Base-by-base conservation (phyloP, 1,140 invertebrate species). In the Augochlora pura region DNA sequence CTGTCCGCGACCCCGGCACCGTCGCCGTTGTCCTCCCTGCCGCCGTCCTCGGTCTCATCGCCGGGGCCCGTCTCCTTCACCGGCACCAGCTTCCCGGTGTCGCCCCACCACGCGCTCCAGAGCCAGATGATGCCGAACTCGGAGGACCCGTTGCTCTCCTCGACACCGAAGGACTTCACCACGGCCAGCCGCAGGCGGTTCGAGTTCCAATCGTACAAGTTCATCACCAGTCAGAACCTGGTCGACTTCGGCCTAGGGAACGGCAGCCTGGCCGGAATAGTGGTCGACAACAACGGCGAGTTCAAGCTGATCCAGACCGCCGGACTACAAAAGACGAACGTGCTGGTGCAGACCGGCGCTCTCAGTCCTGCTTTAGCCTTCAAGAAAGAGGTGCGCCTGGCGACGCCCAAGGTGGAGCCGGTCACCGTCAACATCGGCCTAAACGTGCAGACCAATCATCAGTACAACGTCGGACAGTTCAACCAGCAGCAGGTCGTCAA, bases 121-220 rank as follows among this genome's bases (percentile, higher is more conserved):
- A 95, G 94, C 54, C 95, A 96, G 87, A 96, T 96, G 96, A 96
- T 97, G 96, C 95, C 96, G 10, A 97, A 97, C 88, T 97, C 96
- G 0, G 96, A 97, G 83, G 97, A 97, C 90, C 97, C 97, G 0
- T 88, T 97, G 1, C 88, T 97, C 23, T 97, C 96, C 0, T 97
- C 96, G 23, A 97, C 96, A 81, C 96, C 96, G 0, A 95, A 96
- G 75, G 96, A 97, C 83, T 97, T 97, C 89, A 94, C 94, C 2
- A 94, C 94, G 0, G 93, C 94, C 16, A 89, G 87, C 12, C 94
- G 95, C 62, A 94, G 95, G 64, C 94, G 94, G 81, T 95, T 95
- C 76, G 95, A 95, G 82, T 95, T 95, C 71, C 94, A 95, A 52
- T 94, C 95, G 6, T 94, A 95, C 87, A 94, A 95, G 73, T 91